Base-by-base conservation (phyloP, 2,113 vertebrate genomes). In the Oryzias woworae region DNA sequence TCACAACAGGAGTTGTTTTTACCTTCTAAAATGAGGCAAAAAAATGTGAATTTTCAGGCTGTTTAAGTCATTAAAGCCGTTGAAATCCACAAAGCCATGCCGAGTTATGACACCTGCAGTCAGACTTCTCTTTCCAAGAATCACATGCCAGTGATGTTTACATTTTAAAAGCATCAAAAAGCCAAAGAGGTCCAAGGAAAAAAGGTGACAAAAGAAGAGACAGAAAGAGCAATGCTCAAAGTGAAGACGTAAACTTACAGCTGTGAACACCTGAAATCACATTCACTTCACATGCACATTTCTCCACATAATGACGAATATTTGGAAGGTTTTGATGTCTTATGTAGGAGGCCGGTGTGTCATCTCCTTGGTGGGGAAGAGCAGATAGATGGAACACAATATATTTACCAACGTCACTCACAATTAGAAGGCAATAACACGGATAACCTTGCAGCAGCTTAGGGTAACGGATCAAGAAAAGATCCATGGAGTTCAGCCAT, bases 81-180 rank as follows among this genome's bases (percentile, higher is more conserved):
- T 64, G 71, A 69, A 54, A 75, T 84, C 77, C 74, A 81, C 75
- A 81, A 80, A 78, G 58, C 61, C 48, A 16, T 60, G 62, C n/a
- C 68, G 70, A 77, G 86, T 72, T 75, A 73, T 69, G 85, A 82
- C 80, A 87, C 89, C 75, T 86, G 86, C 16, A 59, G 72, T 80
- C 66, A 46, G 65, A 71, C 49, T 20, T 58, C 53, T 22, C 4
- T 5, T 60, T 83, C 83, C 83, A 87, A 85, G 78, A 72, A 81
- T 83, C 78, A 86, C 86, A 84, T 64, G 74, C 64, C 45, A 53
- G 0, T 45, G 28, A 48, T 83, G 73, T 85, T 90, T 85, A 81
- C 68, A 70, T 78, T 83, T 66, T 43, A 62, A 62, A 36, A 20
- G 49, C 10, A 53, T 82, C 73, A 63, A 50, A n/a, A 47, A 17